Base-by-base conservation (phyloP, 2,888 invertebrate species). In the Thera britannica region DNA sequence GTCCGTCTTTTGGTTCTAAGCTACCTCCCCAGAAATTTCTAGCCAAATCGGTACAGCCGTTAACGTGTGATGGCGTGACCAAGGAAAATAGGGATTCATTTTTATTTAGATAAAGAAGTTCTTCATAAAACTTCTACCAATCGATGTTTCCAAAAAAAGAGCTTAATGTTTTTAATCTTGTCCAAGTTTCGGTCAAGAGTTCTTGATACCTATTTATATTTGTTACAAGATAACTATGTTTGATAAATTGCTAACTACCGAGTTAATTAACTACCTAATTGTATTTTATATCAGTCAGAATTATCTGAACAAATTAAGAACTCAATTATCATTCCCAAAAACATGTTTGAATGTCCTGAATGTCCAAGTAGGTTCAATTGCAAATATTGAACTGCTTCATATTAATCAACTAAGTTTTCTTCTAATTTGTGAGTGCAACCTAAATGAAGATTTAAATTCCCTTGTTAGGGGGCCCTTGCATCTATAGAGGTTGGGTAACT, bases 321-420 rank as follows among this genome's bases (percentile, higher is more conserved):
- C 38, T n/a, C 4, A 55, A 8, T 58, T 65, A 68, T 65, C 54
- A 35, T 36, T 48, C 38, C 23, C 23, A 35, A 57, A 68, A 63
- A 56, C 51, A 60, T 59, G 56, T 36, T 46, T 41, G 2, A 65
- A 58, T 56, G 48, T 56, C 7, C 12, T n/a, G n/a, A n/a, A 57
- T 54, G 61, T 63, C 63, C 46, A 52, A 38, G 52, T 68, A 52
- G 34, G 48, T 68, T 38, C 9, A 41, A 41, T 51, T 56, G 58
- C 64, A 60, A 68, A 68, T 68, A 68, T 65, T 67, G 41, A 62
- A 62, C 35, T 51, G 11, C 36, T 59, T 23, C 44, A 48, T 41
- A 34, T 44, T 59, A 59, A 62, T 62, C 52, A 55, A 8, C 23
- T 44, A 23, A 34, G 54, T 59, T 67, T 67, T 62, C 62, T 63